Percentiles rank a stretch among this genome's conserved stretches.
phyloP scores from a whole-genome alignment of 2,797 vertebrate species.

The Artibeus lituratus region DNA sequence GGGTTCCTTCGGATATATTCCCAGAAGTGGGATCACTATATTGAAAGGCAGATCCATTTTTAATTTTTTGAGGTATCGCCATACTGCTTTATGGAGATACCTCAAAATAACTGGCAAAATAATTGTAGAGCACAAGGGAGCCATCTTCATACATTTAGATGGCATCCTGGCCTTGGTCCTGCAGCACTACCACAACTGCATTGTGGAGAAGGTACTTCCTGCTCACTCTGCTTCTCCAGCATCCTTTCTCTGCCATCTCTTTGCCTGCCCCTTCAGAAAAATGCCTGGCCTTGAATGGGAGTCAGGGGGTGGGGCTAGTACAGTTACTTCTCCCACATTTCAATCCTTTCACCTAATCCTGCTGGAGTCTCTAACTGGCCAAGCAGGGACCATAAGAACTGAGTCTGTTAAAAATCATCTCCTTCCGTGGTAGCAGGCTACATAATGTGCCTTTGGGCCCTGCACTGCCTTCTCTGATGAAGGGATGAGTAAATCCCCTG shows the following conservation, averaged over 20 bases:
- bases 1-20: too few relatives aligned
- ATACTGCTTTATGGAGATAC: too few relatives aligned
- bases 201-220: conserved; percentile 34
- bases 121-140: neutral
- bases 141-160: too few relatives aligned
- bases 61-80: too few relatives aligned
- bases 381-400: too few relatives aligned
- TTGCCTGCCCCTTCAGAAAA: neutral
- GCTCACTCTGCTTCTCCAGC: neutral
- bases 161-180: neutral
- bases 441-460: too few relatives aligned
- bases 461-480: neutral
- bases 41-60: too few relatives aligned
- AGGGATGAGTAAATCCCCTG: neutral
- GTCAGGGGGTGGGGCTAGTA: neutral
- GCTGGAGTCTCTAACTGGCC: too few relatives aligned
- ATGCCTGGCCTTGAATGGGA: neutral
- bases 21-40: too few relatives aligned
- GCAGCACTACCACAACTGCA: conserved; percentile 15
- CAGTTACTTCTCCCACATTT: neutral
- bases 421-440: neutral
- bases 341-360: neutral
- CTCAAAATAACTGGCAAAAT: neutral
- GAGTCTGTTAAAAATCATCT: neutral
- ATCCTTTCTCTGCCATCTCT: neutral